Evolutionary conservation across 2,888 invertebrate species (phyloP), one percentile per base, ranked within the genome.

Genomic region (Hedychridium roseum): DNA sequence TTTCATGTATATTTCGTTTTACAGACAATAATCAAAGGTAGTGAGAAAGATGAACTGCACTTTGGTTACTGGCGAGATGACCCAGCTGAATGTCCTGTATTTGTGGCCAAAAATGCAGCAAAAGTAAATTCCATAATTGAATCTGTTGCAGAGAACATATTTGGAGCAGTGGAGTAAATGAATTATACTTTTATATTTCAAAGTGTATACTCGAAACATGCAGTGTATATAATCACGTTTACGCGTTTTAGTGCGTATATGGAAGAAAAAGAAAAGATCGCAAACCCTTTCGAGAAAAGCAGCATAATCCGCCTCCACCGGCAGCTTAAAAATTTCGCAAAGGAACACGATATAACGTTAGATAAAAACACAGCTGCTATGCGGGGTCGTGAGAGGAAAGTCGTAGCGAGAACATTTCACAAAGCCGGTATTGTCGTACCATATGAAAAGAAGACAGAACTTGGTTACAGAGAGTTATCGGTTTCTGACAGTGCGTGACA

Each of bases 21-120:
- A 39, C 73, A 88, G 85, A 89, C 92, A 2, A 81, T 92, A 28
- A 76, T 93, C 38, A 88, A 86, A 74, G 85, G 84, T 15, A 86
- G 88, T 69, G 85, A 86, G 37, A 84, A 84, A 37, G 86, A 85
- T 48, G 88, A 90, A 53, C 87, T 87, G 60, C 96, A 97, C 74
- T 87, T 93, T 68, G 96, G 96, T 3, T 97, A 95, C 79, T 95
- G 88, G 82, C 85, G 94, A 69, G 96, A 97, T 81, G 85, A 86
- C 50, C 91, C 92, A 0, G 82, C 85, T 20, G 87, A 89, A 45
- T 78, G 83, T 27, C 92, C 94, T 21, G 84, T 84, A 3, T 88
- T 95, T 75, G 80, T 97, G 30, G 95, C 88, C 0, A 85, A 86
- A 56, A 95, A 92, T 80, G 84, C 86, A 63, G 85, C 88, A 27